These are phyloP conservation scores for Mus musculus DNA, from an alignment of 2,113 vertebrate species.

Conservation along the genomic window GRCm39 chr16:39920501-39921000, in stretches of 20 bases:
- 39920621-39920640: not conserved
- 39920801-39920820: not conserved
- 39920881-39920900: not conserved
- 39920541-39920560: not conserved
- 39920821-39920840: not conserved
- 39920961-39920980: not conserved
- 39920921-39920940: not conserved
- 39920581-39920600: not conserved
- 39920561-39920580: not conserved
- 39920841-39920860: not conserved
- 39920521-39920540: not conserved
- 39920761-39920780: not conserved
- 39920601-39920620: not conserved
- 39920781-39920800: not conserved
- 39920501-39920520: not conserved
- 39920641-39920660: not conserved
- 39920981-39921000: not conserved
- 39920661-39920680: not conserved
- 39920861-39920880: not conserved
- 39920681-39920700: not conserved
- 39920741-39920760: not conserved
- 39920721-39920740: not conserved
- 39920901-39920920: not conserved
- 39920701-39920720: not conserved
- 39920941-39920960: not conserved